Base-by-base conservation (phyloP, 2,888 invertebrate genomes). In the Catocala nupta region DNA sequence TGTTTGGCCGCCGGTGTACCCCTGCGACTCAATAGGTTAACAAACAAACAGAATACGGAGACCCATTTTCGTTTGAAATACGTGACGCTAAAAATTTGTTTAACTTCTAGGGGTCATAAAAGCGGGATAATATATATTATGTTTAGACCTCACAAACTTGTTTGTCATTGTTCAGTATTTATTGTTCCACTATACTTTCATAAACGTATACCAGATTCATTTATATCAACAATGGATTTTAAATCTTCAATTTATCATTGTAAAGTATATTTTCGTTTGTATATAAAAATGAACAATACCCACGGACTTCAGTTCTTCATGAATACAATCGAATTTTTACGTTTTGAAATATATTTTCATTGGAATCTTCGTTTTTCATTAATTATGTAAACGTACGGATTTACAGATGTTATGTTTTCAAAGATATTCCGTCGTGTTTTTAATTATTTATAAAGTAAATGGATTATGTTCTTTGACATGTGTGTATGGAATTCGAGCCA, bases 311-410 rank as follows among this genome's bases (percentile, higher is more conserved):
- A 25, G 12, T 25, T 11, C 16, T 13, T 49, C 33, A 13, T 49
- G 48, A 49, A 49, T 49, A 49, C 48, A 25, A 49, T 49, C 7
- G 48, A 49, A 49, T 49, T 49, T 49, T 49, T 49, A 49, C 11
- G 43, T 43, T 43, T 49, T 49, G 25, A 25, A 33, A 49, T 49
- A 48, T 25, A 49, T 49, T 49, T 49, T 49, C 48, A 49, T 49
- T 49, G 48, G 48, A 25, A 1, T 49, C 47, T 13, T 47, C 47
- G 48, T 49, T 10, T 33, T 25, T 33, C 16, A 33, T 49, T 49
- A 49, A 11, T 43, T 43, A 43, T 43, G 10, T 9, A 49, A 7
- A 49, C 48, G n/a, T 12, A 47, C 16, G 16, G 47, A 47, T 47
- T 47, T 43, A 42, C 16, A 25, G 25, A 25, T 25, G 25, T 25